Base-by-base conservation (phyloP, 2,113 vertebrate species). In the Bettongia penicillata region DNA sequence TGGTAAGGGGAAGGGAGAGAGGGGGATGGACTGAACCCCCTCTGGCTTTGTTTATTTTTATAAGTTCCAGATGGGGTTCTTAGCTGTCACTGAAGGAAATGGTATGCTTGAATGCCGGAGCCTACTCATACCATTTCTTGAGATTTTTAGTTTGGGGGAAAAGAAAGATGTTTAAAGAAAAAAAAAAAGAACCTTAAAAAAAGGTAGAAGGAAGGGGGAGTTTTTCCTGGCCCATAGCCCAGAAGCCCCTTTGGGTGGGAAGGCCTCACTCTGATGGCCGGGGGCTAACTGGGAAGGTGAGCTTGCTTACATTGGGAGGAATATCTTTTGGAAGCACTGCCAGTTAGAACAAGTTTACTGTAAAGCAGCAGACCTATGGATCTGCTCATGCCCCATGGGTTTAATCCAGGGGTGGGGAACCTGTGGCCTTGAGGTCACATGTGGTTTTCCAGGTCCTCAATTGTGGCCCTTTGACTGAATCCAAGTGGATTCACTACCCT, bases 61-160 rank as follows among this genome's bases (percentile, higher is more conserved):
- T 93, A 93, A 51, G 84, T 96, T 96, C 94, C 94, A 97, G 95
- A 93, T 94, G 95, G 96, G 12, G 2, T 53, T 92, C 24, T 94
- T 91, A 50, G 91, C 90, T 92, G 93, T 96, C 94, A 96, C 95
- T 90, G 93, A 95, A 96, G 95, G 90, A 96, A 96, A 91, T 48
- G 94, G 84, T 92, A 94, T 93, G 51, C 22, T 90, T 93, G 1
- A 90, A 91, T 28, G 61, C 53, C 22, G 47, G 90, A 49, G 57
- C 31, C 51, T 11, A 91, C 55, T 93, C 24, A 37, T 52, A 61
- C 12, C 0, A 5, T 91, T 61, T 25, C 92, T 93, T 47, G 49
- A 52, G 53, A 53, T 25, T 3, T 0, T 53, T 26, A 50, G 68
- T 84, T 89, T 43, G 53, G 52, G 93, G 53, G 51, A 53, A 92